Percentiles rank a stretch among this genome's conserved stretches.
Evolutionary conservation across 2,797 vertebrate species (phyloP).

Genomic region (Muscicapa comitata): DNA sequence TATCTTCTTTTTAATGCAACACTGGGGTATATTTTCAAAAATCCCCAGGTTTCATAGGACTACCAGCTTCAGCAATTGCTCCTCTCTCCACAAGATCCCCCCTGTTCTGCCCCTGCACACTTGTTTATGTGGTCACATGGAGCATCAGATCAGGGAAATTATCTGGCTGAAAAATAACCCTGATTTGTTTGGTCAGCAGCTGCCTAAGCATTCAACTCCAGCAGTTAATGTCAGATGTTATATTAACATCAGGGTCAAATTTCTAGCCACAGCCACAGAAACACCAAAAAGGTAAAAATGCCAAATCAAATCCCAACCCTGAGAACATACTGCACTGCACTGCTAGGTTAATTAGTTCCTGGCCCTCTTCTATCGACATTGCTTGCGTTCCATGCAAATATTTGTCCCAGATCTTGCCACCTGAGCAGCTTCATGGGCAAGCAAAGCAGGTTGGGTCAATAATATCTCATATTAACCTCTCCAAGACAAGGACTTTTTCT

Average conservation of each 20-base stretch:
- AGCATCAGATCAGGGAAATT: conserved; percentile 9
- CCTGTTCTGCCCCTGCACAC: not conserved
- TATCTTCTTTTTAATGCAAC: not conserved
- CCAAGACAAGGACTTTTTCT: not conserved
- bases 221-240: not conserved
- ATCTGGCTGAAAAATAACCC: conserved; percentile 31
- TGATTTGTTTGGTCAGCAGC: not conserved
- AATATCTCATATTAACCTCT: not conserved
- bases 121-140: not conserved
- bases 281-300: not conserved
- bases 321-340: not conserved
- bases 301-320: not conserved
- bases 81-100: not conserved
- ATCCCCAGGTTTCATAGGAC: not conserved
- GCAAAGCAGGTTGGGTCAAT: not conserved
- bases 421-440: not conserved
- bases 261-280: not conserved
- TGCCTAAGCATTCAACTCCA: not conserved
- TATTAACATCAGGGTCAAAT: not conserved
- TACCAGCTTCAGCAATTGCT: not conserved
- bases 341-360: conserved; percentile 34
- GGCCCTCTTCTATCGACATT: not conserved
- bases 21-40: not conserved
- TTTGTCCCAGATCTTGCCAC: conserved; percentile 31
- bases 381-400: not conserved